These are phyloP conservation scores for Myiozetetes cayanensis DNA, from an alignment of 2,113 vertebrate species.

Conservation along the genomic window DNA sequence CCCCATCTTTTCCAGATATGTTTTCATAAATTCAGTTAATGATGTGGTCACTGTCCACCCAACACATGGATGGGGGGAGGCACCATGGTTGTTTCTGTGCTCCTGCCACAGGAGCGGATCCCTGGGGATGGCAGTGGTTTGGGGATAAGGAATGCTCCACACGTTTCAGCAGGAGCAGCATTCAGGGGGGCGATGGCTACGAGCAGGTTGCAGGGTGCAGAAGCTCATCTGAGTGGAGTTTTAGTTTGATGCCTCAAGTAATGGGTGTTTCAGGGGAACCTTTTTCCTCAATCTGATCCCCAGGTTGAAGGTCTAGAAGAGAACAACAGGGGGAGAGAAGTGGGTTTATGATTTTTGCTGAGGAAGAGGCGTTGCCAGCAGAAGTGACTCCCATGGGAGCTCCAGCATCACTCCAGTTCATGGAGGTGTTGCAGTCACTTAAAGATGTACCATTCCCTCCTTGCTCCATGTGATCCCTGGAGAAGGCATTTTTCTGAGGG, in stretches of 20 bases:
- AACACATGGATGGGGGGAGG: not conserved
- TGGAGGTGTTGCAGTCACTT: not conserved
- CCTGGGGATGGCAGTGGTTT: fast-evolving
- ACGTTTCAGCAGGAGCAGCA: not conserved
- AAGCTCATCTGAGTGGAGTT: not conserved
- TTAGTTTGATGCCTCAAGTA: not conserved
- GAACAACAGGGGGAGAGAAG: not conserved
- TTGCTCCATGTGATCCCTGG: not conserved
- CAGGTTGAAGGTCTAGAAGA: not conserved
- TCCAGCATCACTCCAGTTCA: not conserved
- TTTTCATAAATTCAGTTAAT: not conserved
- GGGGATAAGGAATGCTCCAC: not conserved
- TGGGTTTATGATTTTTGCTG: not conserved
- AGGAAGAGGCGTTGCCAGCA: not conserved
- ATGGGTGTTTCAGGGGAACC: not conserved
- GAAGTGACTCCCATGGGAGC: fast-evolving
- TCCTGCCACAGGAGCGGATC: not conserved
- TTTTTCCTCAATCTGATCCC: not conserved
- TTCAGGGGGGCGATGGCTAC: fast-evolving
- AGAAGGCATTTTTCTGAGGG: not conserved
- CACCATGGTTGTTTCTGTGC: not conserved
- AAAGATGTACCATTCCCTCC: not conserved
- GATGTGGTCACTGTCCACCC: fast-evolving
- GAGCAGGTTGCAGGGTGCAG: not conserved
- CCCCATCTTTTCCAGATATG: not conserved